Evolutionary conservation across 1,140 invertebrate genomes (phyloP).

Genomic region (Carcinoscorpius rotundicauda): DNA sequence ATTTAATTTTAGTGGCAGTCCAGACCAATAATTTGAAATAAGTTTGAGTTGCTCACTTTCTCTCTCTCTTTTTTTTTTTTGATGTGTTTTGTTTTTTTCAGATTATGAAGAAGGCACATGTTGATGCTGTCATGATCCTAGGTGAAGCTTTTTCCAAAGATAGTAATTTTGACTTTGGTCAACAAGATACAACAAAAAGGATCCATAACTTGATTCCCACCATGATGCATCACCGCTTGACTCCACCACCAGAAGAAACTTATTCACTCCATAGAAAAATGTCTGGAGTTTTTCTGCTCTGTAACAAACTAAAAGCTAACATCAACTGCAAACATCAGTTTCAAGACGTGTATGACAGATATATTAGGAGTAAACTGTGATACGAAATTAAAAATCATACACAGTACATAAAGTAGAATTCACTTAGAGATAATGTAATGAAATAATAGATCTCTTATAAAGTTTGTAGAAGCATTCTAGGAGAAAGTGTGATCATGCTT

Average conservation of each 20-base stretch:
- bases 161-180: conserved; percentile 75
- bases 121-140: conserved; percentile 89
- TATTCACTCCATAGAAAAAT: conserved; percentile 97
- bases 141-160: conserved; percentile 75
- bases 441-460: no score
- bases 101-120: conserved; percentile 88
- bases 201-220: conserved; percentile 83
- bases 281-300: conserved; percentile 91
- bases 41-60: no score
- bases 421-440: no score
- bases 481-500: no score
- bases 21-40: no score
- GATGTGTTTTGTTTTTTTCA: conserved; percentile 29
- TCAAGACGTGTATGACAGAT: conserved; percentile 38
- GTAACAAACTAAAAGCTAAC: conserved; percentile 73
- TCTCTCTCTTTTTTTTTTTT: no score
- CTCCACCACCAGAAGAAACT: conserved; percentile 95
- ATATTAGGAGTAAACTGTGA: no score
- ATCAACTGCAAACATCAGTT: conserved; percentile 81
- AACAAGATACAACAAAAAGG: conserved; percentile 60
- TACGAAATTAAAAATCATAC: no score
- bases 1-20: no score
- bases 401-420: no score
- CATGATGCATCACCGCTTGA: conserved; percentile 84
- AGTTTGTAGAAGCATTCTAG: no score